Base-by-base conservation (phyloP, 2,113 vertebrate genomes). In the Scortum barcoo region DNA sequence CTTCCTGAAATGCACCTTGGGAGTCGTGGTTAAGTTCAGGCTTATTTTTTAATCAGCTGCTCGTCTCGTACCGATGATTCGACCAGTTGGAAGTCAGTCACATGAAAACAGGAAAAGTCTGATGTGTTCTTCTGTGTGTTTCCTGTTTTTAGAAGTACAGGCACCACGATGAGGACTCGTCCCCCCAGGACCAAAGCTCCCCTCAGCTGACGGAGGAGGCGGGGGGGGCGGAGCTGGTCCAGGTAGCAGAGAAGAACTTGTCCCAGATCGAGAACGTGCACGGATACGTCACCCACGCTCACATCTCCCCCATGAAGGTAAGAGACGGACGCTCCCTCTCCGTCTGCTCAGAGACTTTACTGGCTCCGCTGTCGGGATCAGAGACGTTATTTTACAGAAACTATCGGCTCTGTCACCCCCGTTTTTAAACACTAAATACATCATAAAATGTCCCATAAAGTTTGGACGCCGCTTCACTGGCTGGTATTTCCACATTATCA, bases 301-400 rank as follows among this genome's bases (percentile, higher is more conserved):
- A 99, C 88, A 98, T 99, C 95, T 99, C 98, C 5, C 98, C 98
- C n/a, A 91, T 99, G 93, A 99, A 99, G 98, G 98, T 99, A 97
- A 77, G 93, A n/a, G 30, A 33, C 10, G 8, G 24, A 33, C 1
- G 9, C 11, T 8, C 26, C 19, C 3, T n/a, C 6, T 72, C n/a
- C 9, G 5, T 22, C 17, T 72, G n/a, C 24, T 13, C 2, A 26
- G 19, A 10, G 1, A 42, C 42, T 28, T 76, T n/a, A 75, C 42
- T 33, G 56, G 26, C 24, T 2, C n/a, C n/a, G n/a, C n/a, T n/a
- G n/a, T n/a, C n/a, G n/a, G n/a, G n/a, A n/a, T n/a, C n/a, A n/a
- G n/a, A n/a, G n/a, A n/a, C n/a, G n/a, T n/a, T n/a, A n/a, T n/a
- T n/a, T n/a, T n/a, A n/a, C n/a, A n/a, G n/a, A n/a, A n/a, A n/a